A percentile compares a stretch with the other conserved stretches of the same genome.
These are phyloP conservation scores for Neoaliturus tenellus DNA, from an alignment of 2,888 invertebrate genomes.

Conservation along the genomic window DNA sequence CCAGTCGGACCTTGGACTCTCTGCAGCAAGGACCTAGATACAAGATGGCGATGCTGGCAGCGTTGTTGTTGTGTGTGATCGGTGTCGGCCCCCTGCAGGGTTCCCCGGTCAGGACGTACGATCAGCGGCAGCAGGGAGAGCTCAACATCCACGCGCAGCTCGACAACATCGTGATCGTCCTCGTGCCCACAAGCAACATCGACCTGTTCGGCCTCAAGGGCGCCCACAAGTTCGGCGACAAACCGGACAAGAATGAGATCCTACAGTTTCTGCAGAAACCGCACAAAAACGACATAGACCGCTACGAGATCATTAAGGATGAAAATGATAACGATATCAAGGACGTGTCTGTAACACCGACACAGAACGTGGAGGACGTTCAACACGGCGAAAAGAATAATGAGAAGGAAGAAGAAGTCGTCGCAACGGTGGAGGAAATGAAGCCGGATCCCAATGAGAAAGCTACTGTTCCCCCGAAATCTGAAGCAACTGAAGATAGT, in stretches of 20 bases:
- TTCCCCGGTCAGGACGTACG: conserved; percentile 72
- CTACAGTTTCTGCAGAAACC: conserved; percentile 33
- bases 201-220: conserved; percentile 65
- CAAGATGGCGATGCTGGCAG: conserved; percentile 18
- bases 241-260: conserved; percentile 6
- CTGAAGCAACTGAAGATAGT: conserved; percentile 36
- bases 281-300: conserved; percentile 16
- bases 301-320: not conserved
- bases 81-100: conserved; percentile 13
- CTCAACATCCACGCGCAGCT: conserved; percentile 84
- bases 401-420: conserved; percentile 44
- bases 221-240: conserved; percentile 67
- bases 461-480: not conserved
- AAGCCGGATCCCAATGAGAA: not conserved
- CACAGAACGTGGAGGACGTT: conserved; percentile 69
- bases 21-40: not conserved
- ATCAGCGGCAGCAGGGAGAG: conserved; percentile 88
- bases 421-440: conserved; percentile 21
- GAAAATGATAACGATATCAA: conserved; percentile 13
- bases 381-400: conserved; percentile 58
- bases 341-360: conserved; percentile 67
- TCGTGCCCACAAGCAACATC: conserved; percentile 73
- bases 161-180: conserved; percentile 83
- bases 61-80: not conserved
- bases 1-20: conserved; percentile 39